phyloP scores from a whole-genome alignment of 2,888 invertebrate species.

The Adelphocoris suturalis region DNA sequence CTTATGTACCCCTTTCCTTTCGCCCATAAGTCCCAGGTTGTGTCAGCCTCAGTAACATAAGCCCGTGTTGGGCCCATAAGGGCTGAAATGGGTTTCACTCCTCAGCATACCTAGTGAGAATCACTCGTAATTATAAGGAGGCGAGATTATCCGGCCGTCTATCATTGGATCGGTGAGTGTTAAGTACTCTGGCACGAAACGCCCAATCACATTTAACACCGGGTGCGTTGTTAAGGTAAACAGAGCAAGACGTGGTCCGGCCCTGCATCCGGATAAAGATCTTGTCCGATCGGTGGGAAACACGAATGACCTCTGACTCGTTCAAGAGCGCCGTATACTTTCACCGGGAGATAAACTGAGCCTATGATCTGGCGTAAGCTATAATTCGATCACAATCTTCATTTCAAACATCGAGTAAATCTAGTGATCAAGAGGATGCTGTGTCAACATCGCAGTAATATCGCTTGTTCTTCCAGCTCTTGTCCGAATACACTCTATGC shows the following conservation, averaged over 20 bases:
- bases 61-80: not conserved
- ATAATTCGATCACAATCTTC: no score
- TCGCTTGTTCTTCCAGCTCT: no score
- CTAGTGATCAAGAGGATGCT: no score
- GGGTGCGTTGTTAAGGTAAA: conserved; percentile 4
- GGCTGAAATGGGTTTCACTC: not conserved
- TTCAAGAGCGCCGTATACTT: not conserved
- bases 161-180: not conserved
- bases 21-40: no score
- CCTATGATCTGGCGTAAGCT: no score
- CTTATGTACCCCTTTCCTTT: no score
- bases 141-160: not conserved
- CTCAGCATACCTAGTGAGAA: not conserved
- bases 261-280: not conserved
- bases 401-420: no score
- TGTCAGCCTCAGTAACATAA: no score
- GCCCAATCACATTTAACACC: not conserved
- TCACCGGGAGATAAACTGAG: not conserved
- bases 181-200: not conserved
- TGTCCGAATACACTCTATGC: no score
- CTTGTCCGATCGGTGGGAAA: not conserved
- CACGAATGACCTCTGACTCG: not conserved
- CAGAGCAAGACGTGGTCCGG: conserved; percentile 16
- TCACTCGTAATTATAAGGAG: not conserved
- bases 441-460: no score